A percentile compares a stretch with the other conserved stretches of the same genome.
Conservation (phyloP, 2,888 invertebrate species). For the Eupithecia subfuscata region DNA sequence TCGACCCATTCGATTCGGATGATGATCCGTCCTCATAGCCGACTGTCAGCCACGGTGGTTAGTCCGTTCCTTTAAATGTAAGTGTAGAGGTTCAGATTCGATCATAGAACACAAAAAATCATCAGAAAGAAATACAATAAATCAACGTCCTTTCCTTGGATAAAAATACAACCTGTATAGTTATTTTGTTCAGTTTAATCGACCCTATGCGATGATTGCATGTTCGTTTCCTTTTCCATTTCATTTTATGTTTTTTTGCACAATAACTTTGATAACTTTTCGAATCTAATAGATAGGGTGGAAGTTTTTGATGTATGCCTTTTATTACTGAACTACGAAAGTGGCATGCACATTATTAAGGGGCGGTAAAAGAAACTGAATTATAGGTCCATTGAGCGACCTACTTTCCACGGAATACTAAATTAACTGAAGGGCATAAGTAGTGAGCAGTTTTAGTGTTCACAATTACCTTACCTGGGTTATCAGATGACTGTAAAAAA, state of each 20-base stretch:
- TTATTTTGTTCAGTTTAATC: neutral
- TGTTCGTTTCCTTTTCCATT: constrained; percentile 13
- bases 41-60: too few species aligned
- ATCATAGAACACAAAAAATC: too few species aligned
- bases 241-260: constrained; percentile 16
- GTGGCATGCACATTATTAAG: constrained; percentile 28
- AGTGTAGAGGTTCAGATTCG: too few species aligned
- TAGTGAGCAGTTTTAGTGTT: neutral
- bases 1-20: too few species aligned
- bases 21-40: too few species aligned
- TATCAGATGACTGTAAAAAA: too few species aligned
- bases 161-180: neutral
- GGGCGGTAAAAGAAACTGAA: constrained; percentile 31
- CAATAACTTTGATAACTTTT: constrained; percentile 24
- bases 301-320: constrained; percentile 25
- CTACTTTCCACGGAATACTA: constrained; percentile 28
- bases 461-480: neutral
- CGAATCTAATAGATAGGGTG: constrained; percentile 11
- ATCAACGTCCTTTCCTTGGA: too few species aligned
- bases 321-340: constrained; percentile 17
- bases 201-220: constrained; percentile 1
- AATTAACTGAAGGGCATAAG: constrained; percentile 16
- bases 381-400: constrained; percentile 29
- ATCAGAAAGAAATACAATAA: too few species aligned
- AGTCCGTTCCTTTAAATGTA: too few species aligned